Conservation (phyloP, 2,797 vertebrate species). For the Sebastiscus albofasciatus region DNA sequence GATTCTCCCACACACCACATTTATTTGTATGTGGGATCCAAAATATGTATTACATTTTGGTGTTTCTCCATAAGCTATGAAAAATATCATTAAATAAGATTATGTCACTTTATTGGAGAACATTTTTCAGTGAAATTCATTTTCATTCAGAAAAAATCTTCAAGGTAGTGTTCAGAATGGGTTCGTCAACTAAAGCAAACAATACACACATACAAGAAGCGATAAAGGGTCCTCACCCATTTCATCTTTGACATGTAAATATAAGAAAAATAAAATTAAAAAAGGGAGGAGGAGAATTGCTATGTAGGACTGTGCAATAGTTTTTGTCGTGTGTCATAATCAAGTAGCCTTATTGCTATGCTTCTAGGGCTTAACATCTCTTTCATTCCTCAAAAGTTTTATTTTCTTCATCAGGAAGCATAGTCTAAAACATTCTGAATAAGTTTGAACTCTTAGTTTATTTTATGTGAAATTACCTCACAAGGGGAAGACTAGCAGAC, state of each 20-base stretch:
- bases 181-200: not conserved
- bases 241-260: not conserved
- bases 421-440: not conserved
- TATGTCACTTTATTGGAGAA: not conserved
- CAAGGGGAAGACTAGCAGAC: not conserved
- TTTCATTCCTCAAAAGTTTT: not conserved
- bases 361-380: not conserved
- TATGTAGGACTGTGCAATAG: too few species aligned
- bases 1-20: not conserved
- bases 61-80: not conserved
- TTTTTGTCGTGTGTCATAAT: too few species aligned
- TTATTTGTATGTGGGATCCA: not conserved
- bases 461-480: slow-evolving; percentile 2
- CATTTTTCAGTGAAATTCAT: not conserved
- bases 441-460: not conserved
- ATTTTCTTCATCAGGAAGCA: not conserved
- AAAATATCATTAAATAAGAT: not conserved
- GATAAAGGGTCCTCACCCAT: not conserved
- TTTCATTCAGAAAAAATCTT: not conserved
- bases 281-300: not conserved
- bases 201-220: not conserved
- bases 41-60: not conserved
- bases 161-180: not conserved
- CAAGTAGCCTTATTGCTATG: fast-evolving
- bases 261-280: not conserved